These are phyloP conservation scores for Andrena praecox DNA, from an alignment of 2,888 invertebrate genomes.

Conservation along the genomic window DNA sequence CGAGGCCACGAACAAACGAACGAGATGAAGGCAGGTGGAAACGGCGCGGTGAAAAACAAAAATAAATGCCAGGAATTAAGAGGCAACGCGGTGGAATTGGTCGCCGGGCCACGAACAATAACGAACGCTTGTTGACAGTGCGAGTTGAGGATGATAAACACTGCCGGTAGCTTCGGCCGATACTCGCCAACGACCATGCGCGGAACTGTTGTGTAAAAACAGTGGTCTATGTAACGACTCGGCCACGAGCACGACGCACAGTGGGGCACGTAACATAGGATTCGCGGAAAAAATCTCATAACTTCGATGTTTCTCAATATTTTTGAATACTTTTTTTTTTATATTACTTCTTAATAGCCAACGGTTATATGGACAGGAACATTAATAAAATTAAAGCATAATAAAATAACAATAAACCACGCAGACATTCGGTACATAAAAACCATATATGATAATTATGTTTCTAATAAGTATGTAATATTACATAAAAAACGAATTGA, in stretches of 20 bases:
- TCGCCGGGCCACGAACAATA: conserved; percentile 29
- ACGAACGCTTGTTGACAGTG: conserved; percentile 50
- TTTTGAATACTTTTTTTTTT: too few relatives aligned
- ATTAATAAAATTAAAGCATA: too few relatives aligned
- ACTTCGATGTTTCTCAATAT: too few relatives aligned
- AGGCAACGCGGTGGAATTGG: conserved; percentile 38
- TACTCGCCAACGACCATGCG: background rate
- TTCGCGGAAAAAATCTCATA: too few relatives aligned
- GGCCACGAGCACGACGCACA: background rate
- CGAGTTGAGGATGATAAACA: conserved; percentile 37
- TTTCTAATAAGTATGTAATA: too few relatives aligned
- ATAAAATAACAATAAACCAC: too few relatives aligned
- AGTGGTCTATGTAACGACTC: conserved; percentile 19
- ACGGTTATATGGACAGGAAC: too few relatives aligned
- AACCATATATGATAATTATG: too few relatives aligned
- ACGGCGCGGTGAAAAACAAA: background rate
- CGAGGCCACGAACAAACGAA: background rate
- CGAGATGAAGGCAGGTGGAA: background rate
- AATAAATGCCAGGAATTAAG: conserved; percentile 40
- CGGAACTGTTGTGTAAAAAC: conserved; percentile 11
- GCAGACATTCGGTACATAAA: too few relatives aligned
- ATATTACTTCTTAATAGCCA: too few relatives aligned
- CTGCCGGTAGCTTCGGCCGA: conserved; percentile 17
- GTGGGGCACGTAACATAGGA: too few relatives aligned
- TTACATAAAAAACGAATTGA: too few relatives aligned